Percentiles rank a stretch among this genome's conserved stretches.
Evolutionary conservation across 1,140 invertebrate species (phyloP).

Genomic region (Idris sp.): DNA sequence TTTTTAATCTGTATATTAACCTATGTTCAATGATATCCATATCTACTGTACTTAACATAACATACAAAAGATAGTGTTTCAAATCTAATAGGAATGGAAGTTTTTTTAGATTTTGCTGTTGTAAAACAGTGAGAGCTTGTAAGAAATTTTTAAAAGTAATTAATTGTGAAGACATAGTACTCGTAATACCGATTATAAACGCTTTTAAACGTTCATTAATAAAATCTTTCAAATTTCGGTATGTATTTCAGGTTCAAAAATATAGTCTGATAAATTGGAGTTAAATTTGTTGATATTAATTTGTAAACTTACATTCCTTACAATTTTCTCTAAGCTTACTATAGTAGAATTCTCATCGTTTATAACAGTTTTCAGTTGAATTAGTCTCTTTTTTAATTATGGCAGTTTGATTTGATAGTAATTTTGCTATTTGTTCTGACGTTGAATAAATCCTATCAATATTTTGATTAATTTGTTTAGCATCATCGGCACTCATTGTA

Average conservation of each 20-base stretch:
- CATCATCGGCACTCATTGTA: constrained; percentile 8
- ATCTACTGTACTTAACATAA: constrained; percentile 7
- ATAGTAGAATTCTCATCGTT: background rate
- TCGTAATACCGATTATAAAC: background rate
- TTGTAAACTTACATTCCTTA: constrained; percentile 6
- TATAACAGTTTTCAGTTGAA: background rate
- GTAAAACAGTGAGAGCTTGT: background rate
- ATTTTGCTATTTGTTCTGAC: constrained; percentile 1
- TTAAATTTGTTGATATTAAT: constrained; percentile 6
- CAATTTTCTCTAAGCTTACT: background rate
- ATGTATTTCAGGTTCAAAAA: constrained; percentile 6
- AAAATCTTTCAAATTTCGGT: background rate
- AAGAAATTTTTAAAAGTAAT: background rate
- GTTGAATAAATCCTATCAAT: constrained; percentile 4
- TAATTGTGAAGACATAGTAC: background rate
- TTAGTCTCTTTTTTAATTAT: constrained; percentile 2
- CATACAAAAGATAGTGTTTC: background rate
- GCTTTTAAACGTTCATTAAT: constrained; percentile 5
- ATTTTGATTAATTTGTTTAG: constrained; percentile 1
- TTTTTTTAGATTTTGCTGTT: background rate
- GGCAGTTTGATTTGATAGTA: constrained; percentile 1
- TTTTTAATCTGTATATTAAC: too few species aligned
- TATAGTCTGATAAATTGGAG: background rate
- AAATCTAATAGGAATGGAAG: constrained; percentile 4
- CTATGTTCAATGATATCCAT: background rate